phyloP scores from a whole-genome alignment of 2,113 vertebrate species.

The human (Homo sapiens) region GRCh38 chr1:201179001-201179500 shows the following conservation, averaged over 20 bases:
- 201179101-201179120: not conserved
- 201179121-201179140: not conserved
- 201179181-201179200: not conserved
- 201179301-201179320: accelerated
- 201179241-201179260: not conserved
- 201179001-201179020: not conserved
- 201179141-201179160: not conserved
- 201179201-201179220: too few species aligned
- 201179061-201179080: not conserved
- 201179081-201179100: not conserved
- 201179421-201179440: not conserved
- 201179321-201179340: accelerated
- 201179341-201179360: not conserved
- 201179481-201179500: not conserved
- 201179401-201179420: not conserved
- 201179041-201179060: not conserved
- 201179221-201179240: not conserved
- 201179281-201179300: not conserved
- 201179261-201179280: accelerated
- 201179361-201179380: not conserved
- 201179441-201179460: accelerated
- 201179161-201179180: not conserved
- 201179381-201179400: not conserved
- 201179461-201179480: not conserved
- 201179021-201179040: not conserved